Base-by-base conservation (phyloP, 2,888 invertebrate species). In the Mechanitis mazaeus region DNA sequence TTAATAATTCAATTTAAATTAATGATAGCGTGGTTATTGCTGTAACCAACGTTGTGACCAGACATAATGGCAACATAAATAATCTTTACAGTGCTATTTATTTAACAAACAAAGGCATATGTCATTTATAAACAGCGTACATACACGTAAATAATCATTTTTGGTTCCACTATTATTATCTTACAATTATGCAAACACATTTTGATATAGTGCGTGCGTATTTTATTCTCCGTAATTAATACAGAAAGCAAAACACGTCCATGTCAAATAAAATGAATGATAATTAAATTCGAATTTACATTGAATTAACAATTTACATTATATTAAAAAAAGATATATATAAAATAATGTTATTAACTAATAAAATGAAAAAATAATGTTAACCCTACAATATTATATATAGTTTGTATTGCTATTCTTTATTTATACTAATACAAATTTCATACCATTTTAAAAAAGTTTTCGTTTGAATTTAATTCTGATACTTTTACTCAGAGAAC, bases 1-100 rank as follows among this genome's bases (percentile, higher is more conserved):
- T 72, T 71, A 73, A 73, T 74, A 72, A 75, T 73, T 75, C 72
- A 71, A 74, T 75, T 72, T 68, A 71, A 72, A 74, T 75, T 75
- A 75, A 75, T 73, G 72, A 71, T 70, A 63, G 63, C 67, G 60
- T 60, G 61, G 72, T 71, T 74, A 72, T 72, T 71, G 67, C 69
- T 66, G 61, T 67, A 68, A 68, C 71, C 68, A 72, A 71, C 70
- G 71, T 65, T 60, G 66, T 72, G 71, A 71, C 67, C 72, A 66
- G 66, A 66, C 68, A 66, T 70, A 72, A 72, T 72, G 72, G 72
- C 66, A 66, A 65, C 71, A 69, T 75, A 74, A 75, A 76, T 76
- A 75, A 74, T 71, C 65, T 69, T 71, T 70, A 71, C 72, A 71
- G 68, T 71, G 68, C 64, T 62, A 68, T 69, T 70, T 68, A 71